phyloP scores from a whole-genome alignment of 2,113 vertebrate species.

The Calyptomena viridis region DNA sequence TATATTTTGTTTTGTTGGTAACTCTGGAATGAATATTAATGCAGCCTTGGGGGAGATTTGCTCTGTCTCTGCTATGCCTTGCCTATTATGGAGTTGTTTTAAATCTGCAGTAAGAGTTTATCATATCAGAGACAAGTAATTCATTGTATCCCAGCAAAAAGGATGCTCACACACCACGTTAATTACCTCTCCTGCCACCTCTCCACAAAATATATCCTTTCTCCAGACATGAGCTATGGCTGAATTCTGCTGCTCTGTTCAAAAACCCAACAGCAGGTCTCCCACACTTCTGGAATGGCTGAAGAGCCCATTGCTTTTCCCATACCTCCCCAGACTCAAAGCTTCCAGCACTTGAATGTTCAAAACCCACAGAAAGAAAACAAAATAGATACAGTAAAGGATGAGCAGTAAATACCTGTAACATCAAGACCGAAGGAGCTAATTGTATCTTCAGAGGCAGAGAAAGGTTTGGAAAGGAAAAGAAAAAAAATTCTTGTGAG shows the following conservation, averaged over 20 bases:
- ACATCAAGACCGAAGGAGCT: background rate
- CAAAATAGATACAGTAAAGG: accelerated
- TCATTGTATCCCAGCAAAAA: background rate
- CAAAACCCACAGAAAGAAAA: background rate
- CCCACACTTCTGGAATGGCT: background rate
- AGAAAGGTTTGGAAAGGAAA: background rate
- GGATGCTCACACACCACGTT: background rate
- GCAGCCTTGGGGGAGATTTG: background rate
- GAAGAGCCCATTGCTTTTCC: background rate
- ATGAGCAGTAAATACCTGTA: background rate
- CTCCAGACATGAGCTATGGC: accelerated
- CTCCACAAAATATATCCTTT: background rate
- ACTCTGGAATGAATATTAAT: background rate
- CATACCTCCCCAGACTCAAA: background rate
- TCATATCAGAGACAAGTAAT: background rate
- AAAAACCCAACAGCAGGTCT: background rate
- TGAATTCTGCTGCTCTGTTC: background rate
- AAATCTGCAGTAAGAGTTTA: background rate
- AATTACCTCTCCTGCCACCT: background rate
- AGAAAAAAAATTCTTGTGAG: background rate
- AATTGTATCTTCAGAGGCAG: background rate
- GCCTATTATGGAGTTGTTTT: background rate
- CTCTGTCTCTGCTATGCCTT: background rate
- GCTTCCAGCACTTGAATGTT: background rate
- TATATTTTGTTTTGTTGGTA: background rate